Conservation (phyloP, 2,888 invertebrate species). For the Nebria brevicollis region DNA sequence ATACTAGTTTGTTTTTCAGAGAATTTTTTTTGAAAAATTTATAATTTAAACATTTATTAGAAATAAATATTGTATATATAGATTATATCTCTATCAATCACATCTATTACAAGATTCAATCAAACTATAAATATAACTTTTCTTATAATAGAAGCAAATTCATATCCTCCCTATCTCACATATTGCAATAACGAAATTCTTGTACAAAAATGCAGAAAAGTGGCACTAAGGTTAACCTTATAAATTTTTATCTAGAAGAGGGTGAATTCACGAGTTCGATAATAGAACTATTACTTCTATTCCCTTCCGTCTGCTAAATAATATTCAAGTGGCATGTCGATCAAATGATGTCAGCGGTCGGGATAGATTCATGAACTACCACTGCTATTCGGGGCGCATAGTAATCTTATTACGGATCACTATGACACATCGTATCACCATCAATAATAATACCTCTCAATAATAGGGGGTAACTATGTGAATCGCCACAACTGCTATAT, state of each 20-base stretch:
- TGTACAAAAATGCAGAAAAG: background rate
- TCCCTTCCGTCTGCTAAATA: conserved; percentile 17
- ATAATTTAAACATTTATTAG: no score
- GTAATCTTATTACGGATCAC: conserved; percentile 13
- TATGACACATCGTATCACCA: conserved; percentile 12
- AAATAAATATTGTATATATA: no score
- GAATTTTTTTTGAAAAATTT: no score
- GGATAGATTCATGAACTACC: conserved; percentile 10
- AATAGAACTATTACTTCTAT: background rate
- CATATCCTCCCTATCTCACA: background rate
- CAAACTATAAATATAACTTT: background rate
- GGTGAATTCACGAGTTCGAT: background rate
- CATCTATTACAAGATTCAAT: background rate
- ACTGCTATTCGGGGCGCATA: background rate
- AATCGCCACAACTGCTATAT: conserved; percentile 14
- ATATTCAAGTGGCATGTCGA: conserved; percentile 28
- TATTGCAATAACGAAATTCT: background rate
- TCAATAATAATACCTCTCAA: conserved; percentile 10
- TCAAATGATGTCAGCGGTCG: conserved; percentile 32
- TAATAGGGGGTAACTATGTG: conserved; percentile 11
- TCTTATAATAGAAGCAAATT: background rate
- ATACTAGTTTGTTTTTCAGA: no score
- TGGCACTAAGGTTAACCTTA: background rate
- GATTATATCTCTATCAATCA: background rate
- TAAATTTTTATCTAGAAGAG: background rate